Conservation (phyloP, 2,113 vertebrate species). For the Lamprologus ornatipinnis region DNA sequence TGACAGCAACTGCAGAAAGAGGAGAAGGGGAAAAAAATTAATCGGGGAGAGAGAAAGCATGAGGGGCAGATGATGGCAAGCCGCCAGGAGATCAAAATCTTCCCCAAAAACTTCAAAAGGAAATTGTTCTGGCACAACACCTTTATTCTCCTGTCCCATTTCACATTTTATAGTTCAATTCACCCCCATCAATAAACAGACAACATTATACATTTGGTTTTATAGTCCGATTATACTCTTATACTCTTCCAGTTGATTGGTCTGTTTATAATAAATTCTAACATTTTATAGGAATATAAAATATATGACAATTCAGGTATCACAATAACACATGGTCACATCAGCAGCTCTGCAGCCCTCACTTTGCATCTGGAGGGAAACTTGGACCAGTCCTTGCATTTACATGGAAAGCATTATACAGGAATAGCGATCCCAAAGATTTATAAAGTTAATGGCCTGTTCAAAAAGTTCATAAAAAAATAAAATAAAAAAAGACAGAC, state of each 20-base stretch:
- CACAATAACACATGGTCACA: background rate
- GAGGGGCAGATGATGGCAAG: background rate
- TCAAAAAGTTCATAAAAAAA: background rate
- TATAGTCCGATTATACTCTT: background rate
- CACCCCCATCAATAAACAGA: background rate
- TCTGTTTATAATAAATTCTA: background rate
- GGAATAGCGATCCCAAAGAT: background rate
- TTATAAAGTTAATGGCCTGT: background rate
- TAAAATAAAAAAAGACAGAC: background rate
- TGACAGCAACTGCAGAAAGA: background rate
- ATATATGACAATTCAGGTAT: background rate
- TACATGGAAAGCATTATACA: background rate
- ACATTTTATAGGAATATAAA: background rate
- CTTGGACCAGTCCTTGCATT: background rate
- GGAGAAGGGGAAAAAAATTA: background rate
- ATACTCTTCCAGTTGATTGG: background rate
- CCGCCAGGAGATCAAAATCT: background rate
- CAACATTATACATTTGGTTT: background rate
- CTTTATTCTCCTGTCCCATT: background rate
- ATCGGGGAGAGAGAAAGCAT: background rate
- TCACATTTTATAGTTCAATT: background rate
- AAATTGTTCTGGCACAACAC: background rate
- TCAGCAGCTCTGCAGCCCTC: background rate
- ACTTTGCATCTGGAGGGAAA: background rate
- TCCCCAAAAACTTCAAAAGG: background rate